Conservation (phyloP, 2,113 vertebrate genomes). For the Phoxinus phoxinus region DNA sequence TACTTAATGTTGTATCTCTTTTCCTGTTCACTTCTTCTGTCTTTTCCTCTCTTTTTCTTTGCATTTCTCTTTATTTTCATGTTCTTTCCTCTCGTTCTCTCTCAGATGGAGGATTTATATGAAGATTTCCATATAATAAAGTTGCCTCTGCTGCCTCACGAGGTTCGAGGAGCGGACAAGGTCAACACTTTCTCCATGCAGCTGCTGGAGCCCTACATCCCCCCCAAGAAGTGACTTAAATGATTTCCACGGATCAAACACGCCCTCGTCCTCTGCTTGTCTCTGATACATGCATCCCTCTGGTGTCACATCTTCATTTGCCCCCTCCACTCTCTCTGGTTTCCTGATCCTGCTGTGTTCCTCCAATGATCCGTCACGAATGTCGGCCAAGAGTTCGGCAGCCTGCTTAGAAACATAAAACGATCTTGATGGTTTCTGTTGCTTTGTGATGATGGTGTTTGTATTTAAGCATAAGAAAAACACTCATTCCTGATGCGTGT, state of each 20-base stretch:
- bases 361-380: not conserved
- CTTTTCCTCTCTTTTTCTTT: not conserved
- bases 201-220: constrained; percentile 90
- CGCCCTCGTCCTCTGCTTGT: not conserved
- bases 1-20: not conserved
- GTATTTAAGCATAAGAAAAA: not conserved
- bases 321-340: not conserved
- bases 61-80: not conserved
- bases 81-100: not conserved
- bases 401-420: constrained; percentile 5
- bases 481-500: not conserved
- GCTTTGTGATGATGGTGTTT: constrained; percentile 17
- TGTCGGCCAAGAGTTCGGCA: not conserved
- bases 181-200: constrained; percentile 92
- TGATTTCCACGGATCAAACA: constrained; percentile 20
- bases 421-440: not conserved
- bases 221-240: constrained; percentile 81
- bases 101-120: constrained; percentile 93
- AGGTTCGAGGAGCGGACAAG: constrained; percentile 89
- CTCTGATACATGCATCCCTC: constrained; percentile 48
- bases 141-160: constrained; percentile 89
- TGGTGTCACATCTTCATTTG: constrained; percentile 37
- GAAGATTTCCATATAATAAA: constrained; percentile 97
- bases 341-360: not conserved
- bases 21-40: not conserved